Evolutionary conservation across 2,888 invertebrate genomes (phyloP).

Genomic region (Neria commutata): DNA sequence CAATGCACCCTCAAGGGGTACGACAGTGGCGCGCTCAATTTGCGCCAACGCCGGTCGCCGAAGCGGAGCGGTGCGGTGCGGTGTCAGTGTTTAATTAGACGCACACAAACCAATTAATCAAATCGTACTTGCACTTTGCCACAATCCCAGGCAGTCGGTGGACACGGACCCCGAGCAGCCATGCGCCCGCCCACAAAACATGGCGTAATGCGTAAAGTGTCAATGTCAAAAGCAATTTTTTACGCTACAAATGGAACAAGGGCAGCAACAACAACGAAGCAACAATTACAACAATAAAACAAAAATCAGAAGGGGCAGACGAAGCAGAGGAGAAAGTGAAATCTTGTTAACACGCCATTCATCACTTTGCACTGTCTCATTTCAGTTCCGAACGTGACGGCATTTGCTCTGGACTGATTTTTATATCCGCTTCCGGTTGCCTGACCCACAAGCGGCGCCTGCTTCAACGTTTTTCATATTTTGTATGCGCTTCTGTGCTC

Average conservation of each 20-base stretch:
- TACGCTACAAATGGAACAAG: slow-evolving; percentile 47
- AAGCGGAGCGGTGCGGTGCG: neutral
- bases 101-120: slow-evolving; percentile 60
- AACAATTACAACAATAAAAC: neutral
- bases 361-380: slow-evolving; percentile 46
- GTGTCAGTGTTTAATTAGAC: slow-evolving; percentile 52
- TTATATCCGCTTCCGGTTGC: slow-evolving; percentile 17
- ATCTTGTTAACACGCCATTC: slow-evolving; percentile 62
- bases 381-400: slow-evolving; percentile 34
- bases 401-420: slow-evolving; percentile 30
- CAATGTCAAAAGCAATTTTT: slow-evolving; percentile 57
- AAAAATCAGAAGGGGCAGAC: slow-evolving; percentile 18
- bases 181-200: neutral
- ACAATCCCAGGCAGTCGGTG: slow-evolving; percentile 5
- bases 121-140: slow-evolving; percentile 33
- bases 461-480: slow-evolving; percentile 4
- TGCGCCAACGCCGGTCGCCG: neutral
- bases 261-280: slow-evolving; percentile 27
- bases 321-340: slow-evolving; percentile 48
- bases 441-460: neutral
- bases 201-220: slow-evolving; percentile 42
- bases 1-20: neutral
- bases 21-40: no score
- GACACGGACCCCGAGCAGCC: neutral
- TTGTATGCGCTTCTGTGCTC: neutral